phyloP scores from a whole-genome alignment of 1,140 invertebrate species.

The Pomacea maculata region DNA sequence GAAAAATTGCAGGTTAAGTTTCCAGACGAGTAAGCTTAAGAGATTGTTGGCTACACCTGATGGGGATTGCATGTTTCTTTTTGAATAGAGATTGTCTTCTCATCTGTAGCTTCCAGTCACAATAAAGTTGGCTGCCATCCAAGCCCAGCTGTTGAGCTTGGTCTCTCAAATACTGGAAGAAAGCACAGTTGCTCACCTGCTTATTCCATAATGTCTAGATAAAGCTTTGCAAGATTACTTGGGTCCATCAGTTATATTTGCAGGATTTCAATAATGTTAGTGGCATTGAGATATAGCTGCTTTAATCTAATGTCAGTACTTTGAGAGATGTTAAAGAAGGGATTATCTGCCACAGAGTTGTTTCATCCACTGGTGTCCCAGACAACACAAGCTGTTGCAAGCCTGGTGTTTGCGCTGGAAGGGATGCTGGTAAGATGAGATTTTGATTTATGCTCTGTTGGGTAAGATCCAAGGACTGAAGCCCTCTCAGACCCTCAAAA shows the following conservation, averaged over 20 bases:
- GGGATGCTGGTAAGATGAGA: constrained; percentile 9
- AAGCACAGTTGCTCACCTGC: constrained; percentile 44
- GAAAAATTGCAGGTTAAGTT: constrained; percentile 17
- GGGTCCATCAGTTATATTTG: constrained; percentile 41
- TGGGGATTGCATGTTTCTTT: constrained; percentile 23
- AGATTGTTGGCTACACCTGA: neutral
- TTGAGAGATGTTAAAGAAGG: constrained; percentile 16
- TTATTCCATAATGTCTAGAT: constrained; percentile 36
- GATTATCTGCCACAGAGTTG: neutral
- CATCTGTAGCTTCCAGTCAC: constrained; percentile 34
- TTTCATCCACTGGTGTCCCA: constrained; percentile 23
- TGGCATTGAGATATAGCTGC: constrained; percentile 33
- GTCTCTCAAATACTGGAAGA: constrained; percentile 31
- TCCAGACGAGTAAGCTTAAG: constrained; percentile 6
- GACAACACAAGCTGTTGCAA: constrained; percentile 21
- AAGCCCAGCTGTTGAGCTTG: constrained; percentile 28
- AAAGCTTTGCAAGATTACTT: constrained; percentile 29
- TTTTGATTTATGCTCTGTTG: constrained; percentile 14
- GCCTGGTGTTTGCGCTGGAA: neutral
- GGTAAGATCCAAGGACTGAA: constrained; percentile 36
- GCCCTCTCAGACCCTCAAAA: constrained; percentile 27
- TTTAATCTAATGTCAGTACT: constrained; percentile 35
- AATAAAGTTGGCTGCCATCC: constrained; percentile 34
- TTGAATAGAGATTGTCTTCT: constrained; percentile 9
- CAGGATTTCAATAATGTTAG: constrained; percentile 31